Percentiles rank a stretch among this genome's conserved stretches.
phyloP scores from a whole-genome alignment of 2,888 invertebrate genomes.

The Pammene fasciana region DNA sequence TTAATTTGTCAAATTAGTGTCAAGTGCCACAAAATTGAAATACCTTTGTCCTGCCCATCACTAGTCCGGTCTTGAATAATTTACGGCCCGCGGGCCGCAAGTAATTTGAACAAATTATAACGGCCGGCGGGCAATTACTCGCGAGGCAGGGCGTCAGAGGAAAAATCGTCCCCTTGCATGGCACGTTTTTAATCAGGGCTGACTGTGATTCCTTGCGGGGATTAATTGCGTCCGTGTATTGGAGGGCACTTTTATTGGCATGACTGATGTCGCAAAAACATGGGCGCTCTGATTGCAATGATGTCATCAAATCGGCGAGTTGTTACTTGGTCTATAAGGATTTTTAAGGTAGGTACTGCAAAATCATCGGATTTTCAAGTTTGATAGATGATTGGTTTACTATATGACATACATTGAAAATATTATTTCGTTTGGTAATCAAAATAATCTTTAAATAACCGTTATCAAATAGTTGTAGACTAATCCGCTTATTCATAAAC shows the following conservation, averaged over 20 bases:
- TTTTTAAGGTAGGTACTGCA: too few relatives aligned
- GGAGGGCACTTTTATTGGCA: slow-evolving; percentile 31
- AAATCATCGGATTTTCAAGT: too few relatives aligned
- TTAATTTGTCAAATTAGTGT: not conserved
- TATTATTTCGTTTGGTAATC: too few relatives aligned
- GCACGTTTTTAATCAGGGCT: slow-evolving; percentile 42
- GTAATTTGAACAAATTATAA: slow-evolving; percentile 66
- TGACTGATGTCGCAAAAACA: slow-evolving; percentile 22
- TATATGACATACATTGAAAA: not conserved
- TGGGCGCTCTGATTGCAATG: slow-evolving; percentile 18
- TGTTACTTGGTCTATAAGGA: too few relatives aligned
- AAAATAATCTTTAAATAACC: too few relatives aligned
- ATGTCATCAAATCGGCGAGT: slow-evolving; percentile 2
- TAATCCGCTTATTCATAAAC: too few relatives aligned
- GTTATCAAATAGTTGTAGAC: too few relatives aligned
- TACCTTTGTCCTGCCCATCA: slow-evolving; percentile 10
- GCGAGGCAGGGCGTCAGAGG: slow-evolving; percentile 40
- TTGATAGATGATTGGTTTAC: too few relatives aligned
- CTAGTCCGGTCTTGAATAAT: slow-evolving; percentile 49
- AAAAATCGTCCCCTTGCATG: slow-evolving; percentile 43
- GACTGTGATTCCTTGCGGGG: slow-evolving; percentile 42
- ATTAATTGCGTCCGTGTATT: slow-evolving; percentile 41
- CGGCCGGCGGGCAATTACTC: slow-evolving; percentile 51
- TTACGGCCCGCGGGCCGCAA: slow-evolving; percentile 48
- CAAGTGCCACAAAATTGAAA: slow-evolving; percentile 12